Percentiles rank a stretch among this genome's conserved stretches.
Evolutionary conservation across 2,113 vertebrate species (phyloP).

Genomic region (Oenanthe melanoleuca): DNA sequence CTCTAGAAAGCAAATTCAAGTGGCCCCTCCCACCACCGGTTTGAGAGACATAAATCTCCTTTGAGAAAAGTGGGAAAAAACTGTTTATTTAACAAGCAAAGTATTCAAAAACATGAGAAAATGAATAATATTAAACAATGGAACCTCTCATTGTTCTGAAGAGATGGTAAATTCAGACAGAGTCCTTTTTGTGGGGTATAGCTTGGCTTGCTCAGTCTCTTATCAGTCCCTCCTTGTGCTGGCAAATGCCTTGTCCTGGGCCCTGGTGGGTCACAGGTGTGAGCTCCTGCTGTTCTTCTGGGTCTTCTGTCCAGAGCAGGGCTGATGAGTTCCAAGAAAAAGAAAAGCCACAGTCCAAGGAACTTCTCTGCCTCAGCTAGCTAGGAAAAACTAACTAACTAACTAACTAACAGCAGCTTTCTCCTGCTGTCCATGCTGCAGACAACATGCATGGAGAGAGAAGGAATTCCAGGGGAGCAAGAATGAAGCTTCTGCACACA

Average conservation of each 20-base stretch:
- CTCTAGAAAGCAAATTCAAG: background rate
- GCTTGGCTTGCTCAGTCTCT: rapidly evolving
- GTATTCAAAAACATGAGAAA: background rate
- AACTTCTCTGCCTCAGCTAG: background rate
- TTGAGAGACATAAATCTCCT: background rate
- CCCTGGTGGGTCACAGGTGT: background rate
- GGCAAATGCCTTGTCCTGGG: rapidly evolving
- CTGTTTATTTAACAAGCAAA: background rate
- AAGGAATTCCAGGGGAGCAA: background rate
- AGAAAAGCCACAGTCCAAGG: background rate
- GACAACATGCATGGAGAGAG: rapidly evolving
- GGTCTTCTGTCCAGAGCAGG: background rate
- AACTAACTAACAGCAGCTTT: background rate
- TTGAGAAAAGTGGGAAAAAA: background rate
- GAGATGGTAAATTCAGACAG: background rate
- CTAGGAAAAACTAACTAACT: background rate
- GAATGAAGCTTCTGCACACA: background rate
- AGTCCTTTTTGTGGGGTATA: background rate
- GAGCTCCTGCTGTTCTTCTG: background rate
- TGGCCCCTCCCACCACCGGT: rapidly evolving
- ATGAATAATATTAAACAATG: background rate
- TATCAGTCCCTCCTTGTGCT: background rate
- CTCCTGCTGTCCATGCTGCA: background rate
- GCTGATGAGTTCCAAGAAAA: no score
- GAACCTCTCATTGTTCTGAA: background rate